phyloP scores from a whole-genome alignment of 2,113 vertebrate genomes.

The Anguilla rostrata region DNA sequence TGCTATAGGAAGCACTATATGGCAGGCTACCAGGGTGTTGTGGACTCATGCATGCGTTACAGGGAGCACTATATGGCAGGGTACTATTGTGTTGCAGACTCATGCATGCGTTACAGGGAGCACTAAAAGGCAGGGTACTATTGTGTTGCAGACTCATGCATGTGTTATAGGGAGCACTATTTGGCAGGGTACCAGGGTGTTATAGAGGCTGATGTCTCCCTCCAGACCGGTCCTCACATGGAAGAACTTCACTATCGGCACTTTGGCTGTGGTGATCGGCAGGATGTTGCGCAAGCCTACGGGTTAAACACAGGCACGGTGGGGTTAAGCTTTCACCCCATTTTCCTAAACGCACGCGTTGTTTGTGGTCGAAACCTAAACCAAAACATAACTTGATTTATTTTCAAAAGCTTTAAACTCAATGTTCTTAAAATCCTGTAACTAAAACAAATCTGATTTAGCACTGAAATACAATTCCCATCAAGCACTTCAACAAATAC shows the following conservation, averaged over 20 bases:
- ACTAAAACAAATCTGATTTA: too few species aligned
- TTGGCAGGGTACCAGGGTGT: conserved; percentile 81
- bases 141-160: conserved; percentile 80
- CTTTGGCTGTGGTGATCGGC: conserved; percentile 93
- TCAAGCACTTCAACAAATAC: too few species aligned
- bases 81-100: conserved; percentile 91
- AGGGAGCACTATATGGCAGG: conserved; percentile 16
- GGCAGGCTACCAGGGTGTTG: neutral
- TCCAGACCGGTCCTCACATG: conserved; percentile 87
- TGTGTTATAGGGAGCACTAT: conserved; percentile 1
- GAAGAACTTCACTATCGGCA: conserved; percentile 93
- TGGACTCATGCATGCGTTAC: neutral
- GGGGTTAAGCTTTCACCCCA: neutral
- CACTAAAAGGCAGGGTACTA: conserved; percentile 68
- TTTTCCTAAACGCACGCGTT: too few species aligned
- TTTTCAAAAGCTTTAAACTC: too few species aligned
- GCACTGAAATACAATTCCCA: too few species aligned
- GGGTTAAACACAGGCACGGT: neutral
- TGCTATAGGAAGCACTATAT: neutral
- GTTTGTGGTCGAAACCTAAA: too few species aligned
- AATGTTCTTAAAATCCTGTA: too few species aligned
- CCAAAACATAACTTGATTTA: too few species aligned
- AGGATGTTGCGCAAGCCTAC: conserved; percentile 88
- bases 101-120: neutral
- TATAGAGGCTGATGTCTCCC: conserved; percentile 95